Conservation (phyloP, 2,888 invertebrate species). For the Meteorus cinctellus region DNA sequence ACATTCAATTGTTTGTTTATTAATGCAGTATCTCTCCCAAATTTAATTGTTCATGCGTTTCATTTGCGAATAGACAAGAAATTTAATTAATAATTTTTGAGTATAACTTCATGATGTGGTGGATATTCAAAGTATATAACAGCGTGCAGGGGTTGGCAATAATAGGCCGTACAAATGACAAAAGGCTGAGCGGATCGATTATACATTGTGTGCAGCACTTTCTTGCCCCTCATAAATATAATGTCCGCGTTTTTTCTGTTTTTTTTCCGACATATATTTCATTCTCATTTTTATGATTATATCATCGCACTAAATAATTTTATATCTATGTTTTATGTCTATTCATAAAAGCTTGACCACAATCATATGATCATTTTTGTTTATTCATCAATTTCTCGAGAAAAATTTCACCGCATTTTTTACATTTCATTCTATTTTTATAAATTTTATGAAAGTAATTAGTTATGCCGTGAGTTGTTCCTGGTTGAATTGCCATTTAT, state of each 20-base stretch:
- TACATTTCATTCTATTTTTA: not conserved
- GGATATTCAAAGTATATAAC: constrained; percentile 37
- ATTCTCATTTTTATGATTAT: not conserved
- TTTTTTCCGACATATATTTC: not conserved
- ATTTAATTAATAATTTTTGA: too few relatives aligned
- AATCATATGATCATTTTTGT: too few relatives aligned
- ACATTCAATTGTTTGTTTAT: too few relatives aligned
- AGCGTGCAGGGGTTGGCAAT: constrained; percentile 38
- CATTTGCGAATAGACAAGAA: too few relatives aligned
- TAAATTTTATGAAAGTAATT: not conserved
- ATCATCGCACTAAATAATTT: not conserved
- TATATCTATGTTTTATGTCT: not conserved
- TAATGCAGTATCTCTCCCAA: too few relatives aligned
- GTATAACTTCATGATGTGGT: not conserved
- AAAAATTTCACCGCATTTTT: not conserved
- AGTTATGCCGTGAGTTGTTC: not conserved
- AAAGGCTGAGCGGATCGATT: constrained; percentile 47
- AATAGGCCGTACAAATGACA: constrained; percentile 47
- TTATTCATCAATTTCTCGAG: too few relatives aligned
- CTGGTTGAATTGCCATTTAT: not conserved
- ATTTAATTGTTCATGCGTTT: too few relatives aligned
- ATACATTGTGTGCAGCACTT: not conserved
- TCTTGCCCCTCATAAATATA: constrained; percentile 28
- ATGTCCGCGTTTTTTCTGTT: not conserved
- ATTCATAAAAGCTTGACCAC: not conserved